Percentiles rank a stretch among this genome's conserved stretches.
phyloP scores from a whole-genome alignment of 2,888 invertebrate species.

The Leuctra nigra region DNA sequence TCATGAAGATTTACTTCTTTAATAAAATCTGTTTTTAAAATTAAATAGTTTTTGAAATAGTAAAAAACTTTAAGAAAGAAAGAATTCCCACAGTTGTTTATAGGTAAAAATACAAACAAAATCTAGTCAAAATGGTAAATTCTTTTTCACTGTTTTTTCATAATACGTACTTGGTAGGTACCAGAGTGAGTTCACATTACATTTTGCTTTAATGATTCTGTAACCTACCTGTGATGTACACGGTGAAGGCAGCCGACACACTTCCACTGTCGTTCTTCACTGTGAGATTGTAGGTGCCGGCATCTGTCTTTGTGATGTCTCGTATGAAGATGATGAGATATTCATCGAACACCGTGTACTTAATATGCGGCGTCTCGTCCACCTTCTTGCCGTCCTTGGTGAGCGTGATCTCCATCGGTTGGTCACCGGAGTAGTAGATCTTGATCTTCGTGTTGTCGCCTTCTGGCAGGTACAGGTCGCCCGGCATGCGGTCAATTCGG shows the following conservation, averaged over 20 bases:
- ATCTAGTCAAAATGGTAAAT: no score
- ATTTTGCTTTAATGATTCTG: no score
- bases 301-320: constrained; percentile 84
- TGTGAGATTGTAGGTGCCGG: constrained; percentile 79
- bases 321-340: constrained; percentile 94
- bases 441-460: constrained; percentile 97
- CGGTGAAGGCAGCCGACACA: constrained; percentile 72
- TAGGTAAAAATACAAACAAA: no score
- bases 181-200: no score
- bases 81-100: no score
- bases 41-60: no score
- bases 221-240: constrained; percentile 71
- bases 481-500: constrained; percentile 83
- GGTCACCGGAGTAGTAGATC: constrained; percentile 93
- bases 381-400: constrained; percentile 76
- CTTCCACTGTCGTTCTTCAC: constrained; percentile 89
- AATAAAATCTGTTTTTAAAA: no score
- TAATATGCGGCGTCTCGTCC: constrained; percentile 68
- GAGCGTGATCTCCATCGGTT: constrained; percentile 84
- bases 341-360: constrained; percentile 92
- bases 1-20: no score
- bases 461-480: constrained; percentile 82
- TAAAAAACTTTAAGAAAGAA: no score
- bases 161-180: no score
- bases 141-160: no score